These are phyloP conservation scores for Oxyscelio sp. DNA, from an alignment of 2,888 invertebrate species.

Conservation along the genomic window DNA sequence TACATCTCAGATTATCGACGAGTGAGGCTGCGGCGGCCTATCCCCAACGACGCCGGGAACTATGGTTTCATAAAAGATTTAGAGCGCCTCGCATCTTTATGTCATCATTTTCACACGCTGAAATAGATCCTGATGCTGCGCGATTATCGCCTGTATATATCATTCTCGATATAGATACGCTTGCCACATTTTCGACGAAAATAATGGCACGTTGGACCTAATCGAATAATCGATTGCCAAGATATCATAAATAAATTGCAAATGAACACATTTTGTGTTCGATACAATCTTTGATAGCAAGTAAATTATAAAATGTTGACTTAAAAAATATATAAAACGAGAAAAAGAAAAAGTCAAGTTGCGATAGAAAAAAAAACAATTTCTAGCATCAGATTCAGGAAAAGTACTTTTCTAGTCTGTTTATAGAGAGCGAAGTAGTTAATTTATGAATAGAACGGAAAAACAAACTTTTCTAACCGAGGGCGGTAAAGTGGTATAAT, in stretches of 20 bases:
- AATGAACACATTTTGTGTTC: no score
- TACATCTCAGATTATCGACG: constrained; percentile 68
- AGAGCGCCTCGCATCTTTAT: constrained; percentile 31
- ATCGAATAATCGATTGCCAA: constrained; percentile 6
- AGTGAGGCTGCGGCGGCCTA: constrained; percentile 38
- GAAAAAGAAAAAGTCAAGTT: no score
- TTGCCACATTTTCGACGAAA: constrained; percentile 1
- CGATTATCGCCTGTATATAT: constrained; percentile 36
- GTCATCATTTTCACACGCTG: constrained; percentile 54
- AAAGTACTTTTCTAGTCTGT: no score
- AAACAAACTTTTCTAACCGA: no score
- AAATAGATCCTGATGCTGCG: constrained; percentile 25
- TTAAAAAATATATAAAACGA: no score
- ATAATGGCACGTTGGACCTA: constrained; percentile 15
- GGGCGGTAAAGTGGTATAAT: no score
- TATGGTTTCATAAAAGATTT: constrained; percentile 64
- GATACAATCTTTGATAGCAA: no score
- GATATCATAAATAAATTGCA: constrained; percentile 9
- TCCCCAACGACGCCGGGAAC: constrained; percentile 10
- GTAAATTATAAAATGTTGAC: no score
- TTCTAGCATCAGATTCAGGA: no score
- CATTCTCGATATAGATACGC: constrained; percentile 13
- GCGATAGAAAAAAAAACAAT: no score
- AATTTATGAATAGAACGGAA: no score
- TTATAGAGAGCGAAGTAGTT: no score